A percentile compares a stretch with the other conserved stretches of the same genome.
Evolutionary conservation across 2,888 invertebrate species (phyloP).

Genomic region (Philereme vetulata): DNA sequence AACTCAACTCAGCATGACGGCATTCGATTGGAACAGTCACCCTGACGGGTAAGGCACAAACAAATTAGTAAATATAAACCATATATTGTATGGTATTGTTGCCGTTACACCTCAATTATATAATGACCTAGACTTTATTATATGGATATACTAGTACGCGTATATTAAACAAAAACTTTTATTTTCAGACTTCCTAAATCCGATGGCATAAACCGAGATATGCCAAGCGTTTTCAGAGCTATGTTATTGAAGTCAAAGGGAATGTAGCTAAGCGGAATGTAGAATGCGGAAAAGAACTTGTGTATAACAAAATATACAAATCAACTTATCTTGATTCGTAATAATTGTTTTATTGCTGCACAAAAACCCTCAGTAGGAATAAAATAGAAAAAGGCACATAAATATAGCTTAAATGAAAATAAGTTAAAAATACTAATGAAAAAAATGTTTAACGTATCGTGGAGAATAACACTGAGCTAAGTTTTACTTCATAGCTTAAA

Average conservation of each 20-base stretch:
- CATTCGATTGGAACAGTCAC: constrained; percentile 51
- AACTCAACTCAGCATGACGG: constrained; percentile 49
- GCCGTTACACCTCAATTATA: no score
- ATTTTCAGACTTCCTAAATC: constrained; percentile 17
- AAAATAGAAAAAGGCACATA: no score
- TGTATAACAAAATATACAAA: constrained; percentile 2
- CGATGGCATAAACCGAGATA: neutral
- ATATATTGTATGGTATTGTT: no score
- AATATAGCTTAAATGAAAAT: no score
- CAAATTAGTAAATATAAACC: no score
- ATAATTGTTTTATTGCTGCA: neutral
- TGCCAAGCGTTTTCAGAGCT: constrained; percentile 11
- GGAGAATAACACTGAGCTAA: no score
- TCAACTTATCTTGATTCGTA: neutral
- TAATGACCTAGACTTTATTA: no score
- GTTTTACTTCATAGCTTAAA: no score
- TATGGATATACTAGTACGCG: no score
- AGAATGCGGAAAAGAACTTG: neutral
- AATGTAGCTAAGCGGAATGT: neutral
- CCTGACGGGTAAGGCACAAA: constrained; percentile 43
- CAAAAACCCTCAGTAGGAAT: neutral
- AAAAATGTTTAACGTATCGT: no score
- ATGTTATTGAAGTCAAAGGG: neutral
- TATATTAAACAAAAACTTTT: neutral
- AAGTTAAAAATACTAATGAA: no score